phyloP scores from a whole-genome alignment of 2,888 invertebrate genomes.

The Pandemis cinnamomeana region DNA sequence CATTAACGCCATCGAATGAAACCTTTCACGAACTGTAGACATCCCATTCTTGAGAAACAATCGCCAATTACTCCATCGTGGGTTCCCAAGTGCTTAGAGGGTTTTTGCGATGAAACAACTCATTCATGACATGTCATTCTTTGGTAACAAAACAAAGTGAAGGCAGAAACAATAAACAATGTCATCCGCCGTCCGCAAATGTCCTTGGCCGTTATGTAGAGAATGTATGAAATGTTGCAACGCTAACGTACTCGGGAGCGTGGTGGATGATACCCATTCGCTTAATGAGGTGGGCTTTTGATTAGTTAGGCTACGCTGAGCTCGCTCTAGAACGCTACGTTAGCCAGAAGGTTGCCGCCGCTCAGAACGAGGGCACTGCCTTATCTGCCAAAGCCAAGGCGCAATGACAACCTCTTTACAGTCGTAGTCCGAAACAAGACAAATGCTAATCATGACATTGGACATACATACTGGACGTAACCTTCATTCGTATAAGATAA shows the following conservation, averaged over 20 bases:
- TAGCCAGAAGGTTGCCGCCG: conserved; percentile 30
- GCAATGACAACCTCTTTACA: conserved; percentile 15
- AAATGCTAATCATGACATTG: conserved; percentile 36
- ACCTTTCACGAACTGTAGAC: conserved; percentile 43
- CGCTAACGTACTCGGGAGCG: conserved; percentile 43
- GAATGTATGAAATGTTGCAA: conserved; percentile 42
- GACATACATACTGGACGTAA: conserved; percentile 15
- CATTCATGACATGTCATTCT: conserved; percentile 53
- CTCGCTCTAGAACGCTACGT: conserved; percentile 13
- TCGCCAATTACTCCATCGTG: conserved; percentile 56
- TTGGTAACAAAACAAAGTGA: conserved; percentile 61
- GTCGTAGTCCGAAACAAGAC: conserved; percentile 29
- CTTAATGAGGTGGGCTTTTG: conserved; percentile 27
- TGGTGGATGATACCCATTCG: conserved; percentile 33
- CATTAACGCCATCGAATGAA: conserved; percentile 11
- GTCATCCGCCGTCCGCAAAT: conserved; percentile 60
- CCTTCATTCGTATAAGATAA: neutral
- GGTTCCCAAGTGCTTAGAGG: conserved; percentile 56
- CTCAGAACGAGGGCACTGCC: conserved; percentile 39
- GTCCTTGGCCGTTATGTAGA: conserved; percentile 58
- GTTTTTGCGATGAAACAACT: conserved; percentile 46
- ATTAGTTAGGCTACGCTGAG: conserved; percentile 28
- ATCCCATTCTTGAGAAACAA: conserved; percentile 57
- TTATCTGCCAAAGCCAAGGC: conserved; percentile 40
- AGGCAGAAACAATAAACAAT: conserved; percentile 69